phyloP scores from a whole-genome alignment of 2,888 invertebrate genomes.

The Aporophyla nigra region DNA sequence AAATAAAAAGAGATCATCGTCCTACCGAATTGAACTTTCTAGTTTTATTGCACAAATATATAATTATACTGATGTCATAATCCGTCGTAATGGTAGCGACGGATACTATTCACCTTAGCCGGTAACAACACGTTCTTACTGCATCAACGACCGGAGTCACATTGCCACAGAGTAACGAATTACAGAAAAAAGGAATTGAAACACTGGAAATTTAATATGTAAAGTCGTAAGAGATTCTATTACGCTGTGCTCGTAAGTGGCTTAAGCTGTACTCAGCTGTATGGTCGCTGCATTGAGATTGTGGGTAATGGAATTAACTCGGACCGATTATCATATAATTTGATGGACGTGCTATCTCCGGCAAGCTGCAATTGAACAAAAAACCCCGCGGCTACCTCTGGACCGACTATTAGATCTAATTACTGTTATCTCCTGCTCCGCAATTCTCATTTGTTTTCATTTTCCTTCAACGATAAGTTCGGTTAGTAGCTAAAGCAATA shows the following conservation, averaged over 20 bases:
- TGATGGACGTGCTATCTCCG: conserved; percentile 78
- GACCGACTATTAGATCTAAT: conserved; percentile 77
- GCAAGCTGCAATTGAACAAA: conserved; percentile 74
- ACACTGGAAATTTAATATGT: conserved; percentile 20
- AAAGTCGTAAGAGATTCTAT: conserved; percentile 3
- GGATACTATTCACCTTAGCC: conserved; percentile 65
- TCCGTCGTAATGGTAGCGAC: conserved; percentile 79
- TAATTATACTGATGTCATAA: conserved; percentile 83
- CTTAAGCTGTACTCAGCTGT: conserved; percentile 42
- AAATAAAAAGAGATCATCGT: conserved; percentile 47
- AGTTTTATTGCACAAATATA: conserved; percentile 83
- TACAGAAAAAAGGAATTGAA: background rate
- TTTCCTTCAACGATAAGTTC: conserved; percentile 55
- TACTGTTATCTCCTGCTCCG: conserved; percentile 73
- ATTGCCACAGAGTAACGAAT: conserved; percentile 31
- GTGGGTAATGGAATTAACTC: conserved; percentile 78
- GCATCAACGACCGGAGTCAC: conserved; percentile 1
- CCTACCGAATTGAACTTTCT: conserved; percentile 71
- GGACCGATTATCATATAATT: conserved; percentile 80
- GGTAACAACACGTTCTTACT: conserved; percentile 47
- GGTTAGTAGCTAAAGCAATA: conserved; percentile 46
- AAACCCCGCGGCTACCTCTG: conserved; percentile 72
- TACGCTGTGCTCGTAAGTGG: conserved; percentile 41
- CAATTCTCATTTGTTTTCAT: conserved; percentile 67
- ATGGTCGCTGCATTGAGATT: conserved; percentile 67